These are phyloP conservation scores for Acomys russatus DNA, from an alignment of 2,797 vertebrate genomes.

Conservation along the genomic window DNA sequence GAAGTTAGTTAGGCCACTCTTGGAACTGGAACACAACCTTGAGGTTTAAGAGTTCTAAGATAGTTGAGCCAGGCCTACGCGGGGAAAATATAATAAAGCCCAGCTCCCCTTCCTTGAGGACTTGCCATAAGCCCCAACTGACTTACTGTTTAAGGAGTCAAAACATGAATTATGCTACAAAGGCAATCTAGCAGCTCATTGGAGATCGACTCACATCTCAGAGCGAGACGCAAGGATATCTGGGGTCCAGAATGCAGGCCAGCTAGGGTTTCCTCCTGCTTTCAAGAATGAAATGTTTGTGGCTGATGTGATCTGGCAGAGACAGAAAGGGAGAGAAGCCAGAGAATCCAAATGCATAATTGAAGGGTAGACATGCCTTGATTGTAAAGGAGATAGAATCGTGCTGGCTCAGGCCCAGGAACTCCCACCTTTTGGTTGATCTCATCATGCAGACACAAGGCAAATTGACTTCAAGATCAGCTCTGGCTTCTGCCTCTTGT, in stretches of 20 bases:
- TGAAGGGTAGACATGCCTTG: slow-evolving; percentile 5
- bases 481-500: background rate
- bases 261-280: slow-evolving; percentile 32
- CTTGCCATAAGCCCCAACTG: slow-evolving; percentile 2
- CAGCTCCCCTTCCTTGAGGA: background rate
- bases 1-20: slow-evolving; percentile 72
- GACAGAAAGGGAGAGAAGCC: background rate
- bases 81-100: slow-evolving; percentile 57
- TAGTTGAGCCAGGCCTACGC: slow-evolving; percentile 13
- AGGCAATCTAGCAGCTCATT: background rate
- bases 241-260: background rate
- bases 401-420: background rate
- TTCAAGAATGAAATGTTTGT: slow-evolving; percentile 62
- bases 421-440: background rate
- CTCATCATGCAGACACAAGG: background rate
- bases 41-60: slow-evolving; percentile 59
- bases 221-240: background rate
- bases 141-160: slow-evolving; percentile 53
- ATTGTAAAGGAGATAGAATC: slow-evolving; percentile 17
- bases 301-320: slow-evolving; percentile 57
- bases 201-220: slow-evolving; percentile 2
- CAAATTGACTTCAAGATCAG: background rate
- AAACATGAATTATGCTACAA: slow-evolving; percentile 20
- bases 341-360: slow-evolving; percentile 42
- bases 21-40: slow-evolving; percentile 68